Base-by-base conservation (phyloP, 2,113 vertebrate species). In the Hoplias malabaricus region DNA sequence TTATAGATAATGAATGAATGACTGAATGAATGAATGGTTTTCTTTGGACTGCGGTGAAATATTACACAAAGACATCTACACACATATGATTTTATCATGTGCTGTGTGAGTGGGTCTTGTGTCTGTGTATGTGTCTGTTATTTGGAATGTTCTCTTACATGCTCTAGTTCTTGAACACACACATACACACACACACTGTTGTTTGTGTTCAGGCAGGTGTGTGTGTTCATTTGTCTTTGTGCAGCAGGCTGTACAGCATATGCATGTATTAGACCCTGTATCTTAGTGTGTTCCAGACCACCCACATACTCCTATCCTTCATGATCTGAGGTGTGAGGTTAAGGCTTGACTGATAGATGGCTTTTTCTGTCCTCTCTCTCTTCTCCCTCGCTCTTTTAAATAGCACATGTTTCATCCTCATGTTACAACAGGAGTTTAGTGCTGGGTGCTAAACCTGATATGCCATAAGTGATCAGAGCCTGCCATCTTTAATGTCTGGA, bases 91-190 rank as follows among this genome's bases (percentile, higher is more conserved):
- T n/a, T n/a, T n/a, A 69, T 38, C 12, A 23, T 16, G 19, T 16
- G 3, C 65, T 25, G 25, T 43, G 54, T 43, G 38, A 50, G 29
- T 34, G 23, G 29, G 59, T 21, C 72, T 50, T 29, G 56, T 74
- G 72, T 53, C 38, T 53, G 73, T 38, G n/a, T 50, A 6, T 21
- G 4, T 19, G 19, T 76, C 19, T 69, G 29, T 23, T 48, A 14
- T 65, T 13, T 25, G 40, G 23, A 16, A 8, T 27, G 42, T 63
- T 1, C 29, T 50, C 33, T 46, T 74, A 75, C 25, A 69, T 77
- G 50, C 62, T 50, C 31, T 69, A 48, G 42, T 40, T 62, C 27
- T 63, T 62, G 56, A 73, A 40, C 38, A 46, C 33, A 67, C 46
- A 29, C 14, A 25, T 14, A 62, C 14, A 62, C 31, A 12, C 9